Conservation (phyloP, 1,140 invertebrate genomes). For the Drosophila watanabei region DNA sequence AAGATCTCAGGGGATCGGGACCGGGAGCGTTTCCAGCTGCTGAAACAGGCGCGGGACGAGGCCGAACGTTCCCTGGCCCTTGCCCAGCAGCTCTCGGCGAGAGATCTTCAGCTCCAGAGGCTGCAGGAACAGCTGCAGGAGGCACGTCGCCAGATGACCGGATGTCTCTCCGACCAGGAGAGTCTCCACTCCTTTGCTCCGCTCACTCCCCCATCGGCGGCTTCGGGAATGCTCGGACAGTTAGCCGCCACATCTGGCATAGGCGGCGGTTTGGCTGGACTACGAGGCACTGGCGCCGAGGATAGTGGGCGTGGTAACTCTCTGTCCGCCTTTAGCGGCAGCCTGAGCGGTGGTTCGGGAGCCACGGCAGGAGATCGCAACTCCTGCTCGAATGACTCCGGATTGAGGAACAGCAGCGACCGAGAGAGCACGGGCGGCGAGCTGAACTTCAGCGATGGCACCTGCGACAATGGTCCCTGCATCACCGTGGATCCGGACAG, state of each 20-base stretch:
- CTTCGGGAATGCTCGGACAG: conserved; percentile 80
- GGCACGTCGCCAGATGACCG: conserved; percentile 90
- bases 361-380: conserved; percentile 88
- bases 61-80: conserved; percentile 94
- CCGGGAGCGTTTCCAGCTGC: conserved; percentile 94
- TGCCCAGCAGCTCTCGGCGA: conserved; percentile 93
- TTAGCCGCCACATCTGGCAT: conserved; percentile 87
- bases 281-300: conserved; percentile 88
- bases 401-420: conserved; percentile 92
- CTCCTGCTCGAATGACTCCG: conserved; percentile 95
- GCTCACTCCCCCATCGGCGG: conserved; percentile 80
- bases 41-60: conserved; percentile 95
- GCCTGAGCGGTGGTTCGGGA: conserved; percentile 87
- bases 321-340: conserved; percentile 85
- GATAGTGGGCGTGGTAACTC: conserved; percentile 87
- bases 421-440: conserved; percentile 90
- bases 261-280: conserved; percentile 82
- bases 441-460: conserved; percentile 84
- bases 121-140: conserved; percentile 93
- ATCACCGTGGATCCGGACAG: conserved; percentile 85
- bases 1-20: conserved; percentile 94
- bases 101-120: conserved; percentile 94
- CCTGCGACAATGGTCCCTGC: conserved; percentile 84
- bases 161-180: conserved; percentile 91
- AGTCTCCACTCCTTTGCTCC: conserved; percentile 88